Base-by-base conservation (phyloP, 1,140 invertebrate species). In the Apolygus lucorum region DNA sequence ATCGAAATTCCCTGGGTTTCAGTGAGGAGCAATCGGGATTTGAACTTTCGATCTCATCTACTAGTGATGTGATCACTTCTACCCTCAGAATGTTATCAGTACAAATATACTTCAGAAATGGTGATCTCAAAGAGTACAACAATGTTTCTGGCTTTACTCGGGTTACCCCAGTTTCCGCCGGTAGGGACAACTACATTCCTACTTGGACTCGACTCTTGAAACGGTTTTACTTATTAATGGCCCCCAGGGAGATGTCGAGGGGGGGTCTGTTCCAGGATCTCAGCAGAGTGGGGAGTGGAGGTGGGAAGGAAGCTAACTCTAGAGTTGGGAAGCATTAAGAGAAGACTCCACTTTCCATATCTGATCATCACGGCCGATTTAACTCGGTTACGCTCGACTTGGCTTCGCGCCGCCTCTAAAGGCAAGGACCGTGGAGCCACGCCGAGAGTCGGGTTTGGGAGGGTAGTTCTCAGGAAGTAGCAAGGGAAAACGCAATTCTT, bases 361-460 rank as follows among this genome's bases (percentile, higher is more conserved):
- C 54, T 59, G 54, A 59, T 59, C 54, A 59, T 59, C 54, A 59
- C 54, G 54, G 54, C 54, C 54, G 54, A 59, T 59, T 59, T 59
- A 59, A 59, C 54, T 59, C 54, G 54, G 54, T 59, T 24, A 17
- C 54, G 54, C 54, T 59, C 54, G 54, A 59, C 54, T 59, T 59
- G 54, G 54, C 22, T 49, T 49, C 54, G 11, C 54, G 8, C 54
- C 54, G 11, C 22, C 22, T 11, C 54, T 22, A 21, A 13, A 59
- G 54, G 8, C 22, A 17, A 49, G 34, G 34, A 49, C 8, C 8
- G 34, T 49, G 17, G 34, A 11, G 34, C 34, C 8, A 17, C 34
- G 34, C 8, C 17, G 34, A n/a, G 34, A 8, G 34, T 11, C 8
- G 34, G 34, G 34, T 49, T 11, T 49, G 34, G 17, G 34, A 11